phyloP scores from a whole-genome alignment of 2,113 vertebrate species.

The Aepyceros melampus region DNA sequence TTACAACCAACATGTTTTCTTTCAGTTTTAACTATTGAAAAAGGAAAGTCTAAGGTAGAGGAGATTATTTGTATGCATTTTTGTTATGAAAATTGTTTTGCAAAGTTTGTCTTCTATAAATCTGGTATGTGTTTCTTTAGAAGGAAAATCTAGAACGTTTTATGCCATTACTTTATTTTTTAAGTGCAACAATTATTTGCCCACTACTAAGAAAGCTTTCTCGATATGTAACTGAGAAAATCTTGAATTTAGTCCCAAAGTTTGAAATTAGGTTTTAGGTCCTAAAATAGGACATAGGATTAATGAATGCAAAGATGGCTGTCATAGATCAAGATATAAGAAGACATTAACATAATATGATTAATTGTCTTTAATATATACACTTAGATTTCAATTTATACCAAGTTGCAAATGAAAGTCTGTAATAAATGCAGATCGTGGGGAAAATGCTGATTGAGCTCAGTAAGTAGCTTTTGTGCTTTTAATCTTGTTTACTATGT shows the following conservation, averaged over 20 bases:
- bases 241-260: background rate
- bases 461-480: constrained; percentile 23
- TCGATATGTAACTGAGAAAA: background rate
- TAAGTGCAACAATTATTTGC: background rate
- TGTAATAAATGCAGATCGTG: background rate
- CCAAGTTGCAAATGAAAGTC: constrained; percentile 21
- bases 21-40: background rate
- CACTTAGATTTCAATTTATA: constrained; percentile 52
- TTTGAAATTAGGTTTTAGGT: background rate
- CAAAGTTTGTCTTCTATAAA: background rate
- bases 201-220: background rate
- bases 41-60: background rate
- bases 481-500: constrained; percentile 46
- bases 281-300: background rate
- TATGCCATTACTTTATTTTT: background rate
- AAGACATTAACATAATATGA: background rate
- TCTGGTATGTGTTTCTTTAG: background rate
- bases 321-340: constrained; percentile 31
- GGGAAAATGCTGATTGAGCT: constrained; percentile 32
- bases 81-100: background rate
- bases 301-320: constrained; percentile 17
- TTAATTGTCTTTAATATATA: constrained; percentile 50
- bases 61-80: background rate
- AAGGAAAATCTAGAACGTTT: background rate
- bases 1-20: background rate